Evolutionary conservation across 2,888 invertebrate species (phyloP).

Genomic region (Drosophila eohydei): DNA sequence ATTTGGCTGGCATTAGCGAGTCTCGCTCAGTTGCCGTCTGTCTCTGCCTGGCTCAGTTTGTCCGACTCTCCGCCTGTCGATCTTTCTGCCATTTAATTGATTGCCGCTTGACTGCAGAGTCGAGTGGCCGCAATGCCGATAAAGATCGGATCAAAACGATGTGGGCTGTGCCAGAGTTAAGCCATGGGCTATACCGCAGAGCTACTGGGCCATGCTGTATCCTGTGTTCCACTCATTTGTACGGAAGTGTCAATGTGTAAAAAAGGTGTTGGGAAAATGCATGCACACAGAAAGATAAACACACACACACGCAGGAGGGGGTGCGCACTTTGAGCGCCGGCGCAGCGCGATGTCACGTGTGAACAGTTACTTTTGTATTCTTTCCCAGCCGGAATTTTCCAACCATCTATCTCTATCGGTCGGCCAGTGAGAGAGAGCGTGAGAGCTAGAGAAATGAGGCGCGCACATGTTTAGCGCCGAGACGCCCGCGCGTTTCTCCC

Average conservation of each 20-base stretch:
- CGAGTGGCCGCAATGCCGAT: slow-evolving; percentile 49
- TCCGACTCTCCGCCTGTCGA: not conserved
- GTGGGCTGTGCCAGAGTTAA: slow-evolving; percentile 39
- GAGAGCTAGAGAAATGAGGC: slow-evolving; percentile 59
- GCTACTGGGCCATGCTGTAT: slow-evolving; percentile 30
- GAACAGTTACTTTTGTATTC: slow-evolving; percentile 57
- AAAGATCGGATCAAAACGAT: slow-evolving; percentile 49
- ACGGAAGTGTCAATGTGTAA: slow-evolving; percentile 76
- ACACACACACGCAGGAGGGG: slow-evolving; percentile 29
- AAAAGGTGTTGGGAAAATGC: slow-evolving; percentile 74
- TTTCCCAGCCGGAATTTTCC: slow-evolving; percentile 39
- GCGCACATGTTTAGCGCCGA: slow-evolving; percentile 78
- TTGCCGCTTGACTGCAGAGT: slow-evolving; percentile 73
- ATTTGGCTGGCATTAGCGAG: slow-evolving; percentile 41
- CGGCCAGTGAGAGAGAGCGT: slow-evolving; percentile 11
- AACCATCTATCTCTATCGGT: not conserved
- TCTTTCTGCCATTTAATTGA: slow-evolving; percentile 60
- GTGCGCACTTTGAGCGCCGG: slow-evolving; percentile 46
- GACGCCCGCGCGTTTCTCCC: slow-evolving; percentile 57
- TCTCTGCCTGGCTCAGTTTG: not conserved
- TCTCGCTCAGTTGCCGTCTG: slow-evolving; percentile 6
- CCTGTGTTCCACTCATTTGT: slow-evolving; percentile 45
- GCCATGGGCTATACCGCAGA: slow-evolving; percentile 1
- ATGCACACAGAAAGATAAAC: slow-evolving; percentile 30
- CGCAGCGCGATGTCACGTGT: slow-evolving; percentile 68